Percentiles rank a stretch among this genome's conserved stretches.
Evolutionary conservation across 2,888 invertebrate genomes (phyloP).

Genomic region (Belgica antarctica): DNA sequence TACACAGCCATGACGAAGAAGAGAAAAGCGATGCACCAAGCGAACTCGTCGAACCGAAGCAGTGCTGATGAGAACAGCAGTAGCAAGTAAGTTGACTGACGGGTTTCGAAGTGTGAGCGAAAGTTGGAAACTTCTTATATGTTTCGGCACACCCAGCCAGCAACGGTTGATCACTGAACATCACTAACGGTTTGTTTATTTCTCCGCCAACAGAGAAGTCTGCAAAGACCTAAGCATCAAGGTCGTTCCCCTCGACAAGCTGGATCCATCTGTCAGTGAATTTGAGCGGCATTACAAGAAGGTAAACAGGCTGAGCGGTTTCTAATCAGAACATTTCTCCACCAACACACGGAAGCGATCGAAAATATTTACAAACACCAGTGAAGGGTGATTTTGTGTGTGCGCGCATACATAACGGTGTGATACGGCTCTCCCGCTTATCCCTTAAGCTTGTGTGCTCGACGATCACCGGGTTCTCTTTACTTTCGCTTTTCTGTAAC

Average conservation of each 20-base stretch:
- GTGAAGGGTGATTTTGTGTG: too few relatives aligned
- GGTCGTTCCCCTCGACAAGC: conserved; percentile 36
- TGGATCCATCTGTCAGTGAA: conserved; percentile 41
- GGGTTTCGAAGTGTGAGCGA: too few relatives aligned
- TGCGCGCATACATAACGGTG: background rate
- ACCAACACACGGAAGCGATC: background rate
- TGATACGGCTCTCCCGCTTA: conserved; percentile 25
- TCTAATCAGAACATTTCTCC: background rate
- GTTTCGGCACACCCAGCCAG: too few relatives aligned
- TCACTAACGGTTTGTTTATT: background rate
- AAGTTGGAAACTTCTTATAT: too few relatives aligned
- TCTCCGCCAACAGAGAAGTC: conserved; percentile 24
- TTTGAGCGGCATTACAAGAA: conserved; percentile 41
- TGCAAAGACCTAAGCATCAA: conserved; percentile 40
- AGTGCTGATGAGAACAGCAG: conserved; percentile 42
- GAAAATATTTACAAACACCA: background rate
- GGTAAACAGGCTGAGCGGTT: conserved; percentile 8
- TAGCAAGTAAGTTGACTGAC: conserved; percentile 29
- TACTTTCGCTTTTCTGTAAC: conserved; percentile 20
- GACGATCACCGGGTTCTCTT: background rate
- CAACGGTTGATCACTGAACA: too few relatives aligned
- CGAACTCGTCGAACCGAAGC: conserved; percentile 36
- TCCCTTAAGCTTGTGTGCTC: background rate
- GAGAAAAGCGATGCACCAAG: conserved; percentile 40
- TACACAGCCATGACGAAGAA: conserved; percentile 41